Evolutionary conservation across 2,888 invertebrate species (phyloP).

Genomic region (Chrysolina haemoptera): DNA sequence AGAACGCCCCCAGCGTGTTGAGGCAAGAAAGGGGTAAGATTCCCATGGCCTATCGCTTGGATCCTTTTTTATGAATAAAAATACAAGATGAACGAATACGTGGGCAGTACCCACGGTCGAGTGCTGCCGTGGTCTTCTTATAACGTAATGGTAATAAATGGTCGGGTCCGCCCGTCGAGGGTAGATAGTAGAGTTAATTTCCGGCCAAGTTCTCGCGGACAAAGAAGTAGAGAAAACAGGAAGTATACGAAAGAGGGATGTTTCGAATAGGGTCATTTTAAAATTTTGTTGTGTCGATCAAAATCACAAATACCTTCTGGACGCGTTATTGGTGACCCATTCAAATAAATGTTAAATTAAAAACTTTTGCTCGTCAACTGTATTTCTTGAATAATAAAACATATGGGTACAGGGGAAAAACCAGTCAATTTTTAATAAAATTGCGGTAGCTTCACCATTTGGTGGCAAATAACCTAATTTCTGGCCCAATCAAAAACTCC

Average conservation of each 20-base stretch:
- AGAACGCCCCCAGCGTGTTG: constrained; percentile 21
- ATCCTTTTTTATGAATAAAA: constrained; percentile 32
- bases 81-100: constrained; percentile 29
- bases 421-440: no score
- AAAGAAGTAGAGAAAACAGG: constrained; percentile 29
- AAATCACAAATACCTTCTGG: no score
- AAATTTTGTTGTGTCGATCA: no score
- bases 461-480: no score
- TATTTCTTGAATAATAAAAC: no score
- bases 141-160: constrained; percentile 55
- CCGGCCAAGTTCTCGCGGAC: constrained; percentile 54
- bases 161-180: constrained; percentile 54
- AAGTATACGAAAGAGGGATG: background rate
- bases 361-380: no score
- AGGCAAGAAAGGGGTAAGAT: constrained; percentile 31
- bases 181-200: constrained; percentile 62
- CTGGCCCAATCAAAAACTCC: no score
- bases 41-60: constrained; percentile 33
- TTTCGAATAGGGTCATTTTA: background rate
- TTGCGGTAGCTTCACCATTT: no score
- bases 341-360: no score
- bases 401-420: no score
- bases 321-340: no score
- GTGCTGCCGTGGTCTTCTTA: constrained; percentile 42
- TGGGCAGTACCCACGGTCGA: constrained; percentile 44